Conservation (phyloP, 2,888 invertebrate genomes). For the Mesorhabditis belari region DNA sequence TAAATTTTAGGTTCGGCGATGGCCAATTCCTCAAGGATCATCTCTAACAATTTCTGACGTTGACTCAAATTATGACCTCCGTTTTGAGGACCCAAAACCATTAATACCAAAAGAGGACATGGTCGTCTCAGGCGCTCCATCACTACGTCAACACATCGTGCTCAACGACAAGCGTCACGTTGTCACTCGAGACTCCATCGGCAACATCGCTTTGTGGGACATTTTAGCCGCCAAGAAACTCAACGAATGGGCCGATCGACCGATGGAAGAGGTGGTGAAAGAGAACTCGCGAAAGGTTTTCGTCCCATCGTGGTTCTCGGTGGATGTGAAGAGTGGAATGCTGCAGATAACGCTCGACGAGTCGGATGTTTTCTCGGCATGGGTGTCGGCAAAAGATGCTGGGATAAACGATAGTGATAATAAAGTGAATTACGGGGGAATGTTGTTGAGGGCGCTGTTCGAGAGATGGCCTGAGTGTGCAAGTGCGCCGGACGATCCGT, state of each 20-base stretch:
- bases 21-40: background rate
- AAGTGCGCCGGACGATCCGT: conserved; percentile 9
- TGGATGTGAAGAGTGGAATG: conserved; percentile 97
- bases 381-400: conserved; percentile 93
- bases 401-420: conserved; percentile 75
- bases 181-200: conserved; percentile 86
- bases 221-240: conserved; percentile 58
- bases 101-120: background rate
- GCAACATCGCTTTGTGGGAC: conserved; percentile 83
- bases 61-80: background rate
- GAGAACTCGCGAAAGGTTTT: conserved; percentile 83
- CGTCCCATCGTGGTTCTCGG: conserved; percentile 98
- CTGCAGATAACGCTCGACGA: conserved; percentile 95
- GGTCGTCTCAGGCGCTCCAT: conserved; percentile 71
- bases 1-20: too few species aligned
- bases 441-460: conserved; percentile 83
- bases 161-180: conserved; percentile 93
- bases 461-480: conserved; percentile 73
- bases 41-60: background rate
- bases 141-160: conserved; percentile 82
- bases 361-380: conserved; percentile 92
- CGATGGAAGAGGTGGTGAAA: conserved; percentile 76
- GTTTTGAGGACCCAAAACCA: background rate
- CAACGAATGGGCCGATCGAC: conserved; percentile 69
- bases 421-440: conserved; percentile 86